phyloP scores from a whole-genome alignment of 2,888 invertebrate genomes.

The Agrilus cyanescens region DNA sequence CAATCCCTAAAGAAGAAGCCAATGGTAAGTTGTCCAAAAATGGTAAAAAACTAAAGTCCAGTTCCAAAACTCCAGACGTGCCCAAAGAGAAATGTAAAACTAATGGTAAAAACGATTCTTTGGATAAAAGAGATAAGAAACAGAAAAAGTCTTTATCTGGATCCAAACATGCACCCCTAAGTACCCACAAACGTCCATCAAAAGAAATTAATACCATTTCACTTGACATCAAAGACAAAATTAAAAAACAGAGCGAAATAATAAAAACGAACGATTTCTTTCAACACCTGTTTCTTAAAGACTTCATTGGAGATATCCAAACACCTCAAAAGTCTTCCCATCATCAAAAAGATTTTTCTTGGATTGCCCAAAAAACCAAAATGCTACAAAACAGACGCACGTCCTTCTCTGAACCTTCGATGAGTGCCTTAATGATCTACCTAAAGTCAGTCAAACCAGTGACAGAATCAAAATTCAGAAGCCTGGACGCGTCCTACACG shows the following conservation, averaged over 20 bases:
- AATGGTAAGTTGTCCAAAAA: too few relatives aligned
- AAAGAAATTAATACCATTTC: background rate
- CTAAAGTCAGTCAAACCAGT: conserved; percentile 58
- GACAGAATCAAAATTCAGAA: conserved; percentile 57
- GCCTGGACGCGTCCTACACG: conserved; percentile 43
- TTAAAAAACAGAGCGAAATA: conserved; percentile 45
- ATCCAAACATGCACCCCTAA: too few relatives aligned
- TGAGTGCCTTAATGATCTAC: conserved; percentile 49
- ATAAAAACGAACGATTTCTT: conserved; percentile 56
- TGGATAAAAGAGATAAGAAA: too few relatives aligned
- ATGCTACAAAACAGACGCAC: conserved; percentile 43
- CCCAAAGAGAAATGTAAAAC: too few relatives aligned
- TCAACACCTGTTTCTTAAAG: conserved; percentile 55
- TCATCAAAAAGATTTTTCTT: conserved; percentile 32
- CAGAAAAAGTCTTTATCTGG: too few relatives aligned
- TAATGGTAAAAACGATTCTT: too few relatives aligned
- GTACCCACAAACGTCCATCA: too few relatives aligned
- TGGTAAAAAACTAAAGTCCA: too few relatives aligned
- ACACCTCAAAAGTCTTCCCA: conserved; percentile 31
- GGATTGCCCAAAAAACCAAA: conserved; percentile 56
- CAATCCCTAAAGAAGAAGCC: too few relatives aligned
- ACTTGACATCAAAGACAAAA: conserved; percentile 33
- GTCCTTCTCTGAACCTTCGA: conserved; percentile 39
- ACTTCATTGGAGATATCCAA: conserved; percentile 43
- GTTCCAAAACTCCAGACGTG: too few relatives aligned